Evolutionary conservation across 2,113 vertebrate species (phyloP).

Genomic region (Procavia capensis): DNA sequence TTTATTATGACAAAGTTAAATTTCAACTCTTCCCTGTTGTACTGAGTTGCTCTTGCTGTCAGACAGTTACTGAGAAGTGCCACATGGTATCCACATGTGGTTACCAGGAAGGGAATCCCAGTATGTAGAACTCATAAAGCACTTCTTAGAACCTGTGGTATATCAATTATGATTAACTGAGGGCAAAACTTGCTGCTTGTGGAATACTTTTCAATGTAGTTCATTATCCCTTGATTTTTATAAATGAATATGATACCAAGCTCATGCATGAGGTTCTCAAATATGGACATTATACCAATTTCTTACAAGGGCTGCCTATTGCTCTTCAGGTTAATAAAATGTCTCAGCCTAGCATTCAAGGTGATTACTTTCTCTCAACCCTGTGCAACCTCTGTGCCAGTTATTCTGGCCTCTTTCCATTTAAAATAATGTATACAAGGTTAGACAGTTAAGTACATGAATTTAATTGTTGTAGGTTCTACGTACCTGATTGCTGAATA

Average conservation of each 20-base stretch:
- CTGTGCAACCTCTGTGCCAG: neutral
- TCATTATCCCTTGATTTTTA: neutral
- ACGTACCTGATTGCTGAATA: no score
- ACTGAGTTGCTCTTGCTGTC: neutral
- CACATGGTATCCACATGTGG: neutral
- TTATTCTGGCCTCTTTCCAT: neutral
- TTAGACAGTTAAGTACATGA: no score
- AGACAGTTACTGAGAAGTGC: neutral
- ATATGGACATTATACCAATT: neutral
- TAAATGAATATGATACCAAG: neutral
- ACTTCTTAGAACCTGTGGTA: neutral
- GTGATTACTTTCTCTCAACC: neutral
- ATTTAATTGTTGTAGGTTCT: no score
- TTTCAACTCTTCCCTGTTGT: neutral
- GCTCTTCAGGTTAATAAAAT: neutral
- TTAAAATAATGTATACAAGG: neutral
- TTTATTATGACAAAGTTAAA: constrained; percentile 8
- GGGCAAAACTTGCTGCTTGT: neutral
- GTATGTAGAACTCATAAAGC: neutral
- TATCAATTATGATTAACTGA: neutral
- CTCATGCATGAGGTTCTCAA: neutral
- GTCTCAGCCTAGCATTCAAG: neutral
- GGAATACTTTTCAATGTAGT: neutral
- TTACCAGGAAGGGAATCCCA: neutral
- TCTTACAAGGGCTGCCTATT: neutral